phyloP scores from a whole-genome alignment of 2,797 vertebrate genomes.

The Anisognathus igniventris region DNA sequence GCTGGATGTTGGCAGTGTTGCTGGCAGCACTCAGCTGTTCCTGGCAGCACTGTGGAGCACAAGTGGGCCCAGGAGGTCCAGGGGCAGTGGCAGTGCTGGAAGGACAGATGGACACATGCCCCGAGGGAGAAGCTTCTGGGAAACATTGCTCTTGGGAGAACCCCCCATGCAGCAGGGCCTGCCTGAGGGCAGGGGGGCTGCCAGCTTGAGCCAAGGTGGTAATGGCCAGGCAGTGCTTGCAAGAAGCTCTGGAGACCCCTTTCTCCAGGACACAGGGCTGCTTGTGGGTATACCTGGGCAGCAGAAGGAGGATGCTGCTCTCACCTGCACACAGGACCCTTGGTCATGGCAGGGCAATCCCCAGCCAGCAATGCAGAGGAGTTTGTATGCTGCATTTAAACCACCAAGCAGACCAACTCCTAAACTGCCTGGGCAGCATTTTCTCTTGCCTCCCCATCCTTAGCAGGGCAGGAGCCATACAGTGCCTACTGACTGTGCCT shows the following conservation, averaged over 20 bases:
- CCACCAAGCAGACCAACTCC: neutral
- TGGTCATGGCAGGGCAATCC: neutral
- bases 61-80: neutral
- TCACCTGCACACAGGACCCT: neutral
- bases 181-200: neutral
- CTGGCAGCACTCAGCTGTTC: neutral
- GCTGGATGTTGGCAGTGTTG: accelerated
- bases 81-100: neutral
- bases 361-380: neutral
- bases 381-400: slow-evolving; percentile 3
- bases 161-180: accelerated
- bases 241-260: neutral
- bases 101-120: accelerated
- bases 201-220: neutral
- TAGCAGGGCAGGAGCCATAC: neutral
- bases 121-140: neutral
- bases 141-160: neutral
- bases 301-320: neutral
- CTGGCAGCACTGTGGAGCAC: neutral
- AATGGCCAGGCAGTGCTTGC: neutral
- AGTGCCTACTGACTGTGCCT: neutral
- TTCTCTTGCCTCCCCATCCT: neutral
- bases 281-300: neutral
- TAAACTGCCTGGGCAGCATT: neutral
- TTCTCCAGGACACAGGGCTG: neutral